These are phyloP conservation scores for Haliclystus octoradiatus DNA, from an alignment of 30 jellyfish, hydroid and myxozoan genomes.

Conservation along the genomic window DNA sequence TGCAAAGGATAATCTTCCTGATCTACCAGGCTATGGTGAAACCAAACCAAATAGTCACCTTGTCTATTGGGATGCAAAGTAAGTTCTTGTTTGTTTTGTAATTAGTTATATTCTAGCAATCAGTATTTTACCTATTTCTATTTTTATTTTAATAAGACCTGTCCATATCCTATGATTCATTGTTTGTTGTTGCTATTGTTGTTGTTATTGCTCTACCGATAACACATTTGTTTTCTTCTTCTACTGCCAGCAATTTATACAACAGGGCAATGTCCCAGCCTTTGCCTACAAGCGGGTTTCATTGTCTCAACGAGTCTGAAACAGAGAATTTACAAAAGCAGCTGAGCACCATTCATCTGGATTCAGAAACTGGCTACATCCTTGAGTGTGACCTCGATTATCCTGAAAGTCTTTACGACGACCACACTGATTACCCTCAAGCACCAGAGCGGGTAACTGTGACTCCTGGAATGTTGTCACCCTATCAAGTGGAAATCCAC, in stretches of 20 bases:
- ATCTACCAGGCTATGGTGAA: slow-evolving; percentile 1
- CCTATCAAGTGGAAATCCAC: background rate
- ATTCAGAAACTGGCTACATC: slow-evolving; percentile 21
- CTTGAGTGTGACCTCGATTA: slow-evolving; percentile 46
- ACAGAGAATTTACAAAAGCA: background rate
- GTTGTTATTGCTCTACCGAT: too few relatives aligned
- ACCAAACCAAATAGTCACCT: slow-evolving; percentile 13
- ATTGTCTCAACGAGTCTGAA: slow-evolving; percentile 34
- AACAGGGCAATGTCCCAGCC: slow-evolving; percentile 81
- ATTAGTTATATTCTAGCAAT: too few relatives aligned
- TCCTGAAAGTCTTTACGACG: slow-evolving; percentile 41
- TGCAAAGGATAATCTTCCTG: slow-evolving; percentile 16
- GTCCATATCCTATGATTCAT: too few relatives aligned
- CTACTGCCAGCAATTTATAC: slow-evolving; percentile 57
- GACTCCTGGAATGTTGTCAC: slow-evolving; percentile 24
- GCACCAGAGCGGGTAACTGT: slow-evolving; percentile 38
- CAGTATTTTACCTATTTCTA: too few relatives aligned
- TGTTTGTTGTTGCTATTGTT: too few relatives aligned
- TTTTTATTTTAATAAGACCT: too few relatives aligned
- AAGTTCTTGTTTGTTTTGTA: too few relatives aligned
- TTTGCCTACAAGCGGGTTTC: too few relatives aligned
- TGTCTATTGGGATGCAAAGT: slow-evolving; percentile 49
- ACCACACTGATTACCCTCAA: slow-evolving; percentile 51
- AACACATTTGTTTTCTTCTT: too few relatives aligned
- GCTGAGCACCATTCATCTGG: too few relatives aligned